A percentile compares a stretch with the other conserved stretches of the same genome.
phyloP scores from a whole-genome alignment of 1,140 invertebrate genomes.

The Coenobita brevimanus region DNA sequence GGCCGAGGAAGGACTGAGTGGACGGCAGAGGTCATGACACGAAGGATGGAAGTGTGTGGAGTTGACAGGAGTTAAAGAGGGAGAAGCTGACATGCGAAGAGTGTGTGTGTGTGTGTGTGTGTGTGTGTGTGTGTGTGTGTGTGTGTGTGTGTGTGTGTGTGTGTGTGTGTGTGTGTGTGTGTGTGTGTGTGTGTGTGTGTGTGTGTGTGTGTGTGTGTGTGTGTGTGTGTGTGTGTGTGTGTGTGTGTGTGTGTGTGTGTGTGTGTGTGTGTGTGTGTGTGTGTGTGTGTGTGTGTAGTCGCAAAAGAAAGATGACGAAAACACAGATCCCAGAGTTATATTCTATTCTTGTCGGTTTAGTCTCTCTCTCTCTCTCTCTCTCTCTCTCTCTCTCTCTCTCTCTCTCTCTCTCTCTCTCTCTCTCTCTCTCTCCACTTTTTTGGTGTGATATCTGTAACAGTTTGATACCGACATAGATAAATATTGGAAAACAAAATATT shows the following conservation, averaged over 20 bases:
- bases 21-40: no score
- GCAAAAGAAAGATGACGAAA: no score
- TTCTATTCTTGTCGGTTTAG: not conserved
- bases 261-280: not conserved
- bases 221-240: slow-evolving; percentile 29
- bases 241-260: slow-evolving; percentile 34
- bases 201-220: slow-evolving; percentile 26
- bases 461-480: not conserved
- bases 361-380: not conserved
- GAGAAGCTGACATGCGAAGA: no score
- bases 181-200: not conserved
- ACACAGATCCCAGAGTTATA: no score
- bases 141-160: not conserved
- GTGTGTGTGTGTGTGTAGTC: not conserved
- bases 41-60: no score
- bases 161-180: not conserved
- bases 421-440: not conserved
- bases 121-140: not conserved
- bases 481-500: not conserved
- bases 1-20: no score
- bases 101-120: no score
- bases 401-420: not conserved
- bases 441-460: not conserved
- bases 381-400: not conserved
- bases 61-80: no score